Evolutionary conservation across 1,140 invertebrate genomes (phyloP), one percentile per base, ranked within the genome.

Genomic region (Colletes gigas): DNA sequence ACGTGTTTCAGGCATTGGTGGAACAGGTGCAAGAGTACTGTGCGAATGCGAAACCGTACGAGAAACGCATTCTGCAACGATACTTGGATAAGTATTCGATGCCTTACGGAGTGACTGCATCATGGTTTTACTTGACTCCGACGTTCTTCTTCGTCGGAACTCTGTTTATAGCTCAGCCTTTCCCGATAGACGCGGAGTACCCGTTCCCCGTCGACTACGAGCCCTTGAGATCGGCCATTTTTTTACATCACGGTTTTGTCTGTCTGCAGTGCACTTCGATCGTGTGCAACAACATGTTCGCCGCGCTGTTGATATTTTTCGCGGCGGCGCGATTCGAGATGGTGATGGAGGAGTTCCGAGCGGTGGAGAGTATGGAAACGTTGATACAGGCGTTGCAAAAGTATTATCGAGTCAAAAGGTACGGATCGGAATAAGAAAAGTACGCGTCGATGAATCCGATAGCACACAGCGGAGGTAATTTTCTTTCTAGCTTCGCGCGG

Each of bases 301-400:
- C 82, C 1, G 84, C 84, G 14, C 60, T 88, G 30, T 60, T 88
- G 12, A 63, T 90, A 7, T 86, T 87, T 81, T 89, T 85, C 39
- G 62, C 80, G 3, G 80, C 74, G 9, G 89, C 87, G 0, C 81
- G 81, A 65, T 83, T 85, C 54, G 87, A 90, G 54, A 72, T 89
- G 3, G 77, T 88, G n/a, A 66, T 68, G 5, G 21, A 8, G 14
- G 74, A 79, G 65, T 59, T 84, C 0, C 57, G 78, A 8, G 44
- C 21, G 0, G 52, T 82, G 4, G 14, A 39, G 14, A 71, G 68
- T 65, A 6, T 55, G 12, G 21, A 41, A 1, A 12, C 73, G 0
- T 62, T 88, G 15, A 59, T 57, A 5, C 0, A n/a, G 9, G 89
- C 77, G 15, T 30, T 88, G 0, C n/a, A 67, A 17, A 80, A 87